Percentiles rank a stretch among this genome's conserved stretches.
Conservation (phyloP, 2,113 vertebrate genomes). For the Mungos mungo region DNA sequence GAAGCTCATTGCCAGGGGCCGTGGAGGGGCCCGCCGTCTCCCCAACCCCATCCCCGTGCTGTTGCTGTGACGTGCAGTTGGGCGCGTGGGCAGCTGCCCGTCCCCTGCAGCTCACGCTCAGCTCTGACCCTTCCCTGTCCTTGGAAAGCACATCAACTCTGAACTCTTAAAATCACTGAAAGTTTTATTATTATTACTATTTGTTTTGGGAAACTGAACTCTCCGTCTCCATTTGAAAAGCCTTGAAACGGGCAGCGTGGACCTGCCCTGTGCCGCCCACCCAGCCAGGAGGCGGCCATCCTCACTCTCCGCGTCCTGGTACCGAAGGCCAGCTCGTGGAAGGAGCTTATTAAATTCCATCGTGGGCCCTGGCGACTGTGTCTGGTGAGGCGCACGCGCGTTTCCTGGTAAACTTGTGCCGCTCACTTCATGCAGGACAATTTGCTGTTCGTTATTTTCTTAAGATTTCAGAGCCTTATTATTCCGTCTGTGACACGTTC, state of each 20-base stretch:
- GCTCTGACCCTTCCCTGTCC: rapidly evolving
- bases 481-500: conserved; percentile 47
- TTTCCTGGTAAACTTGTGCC: conserved; percentile 55
- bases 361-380: conserved; percentile 50
- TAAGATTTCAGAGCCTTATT: conserved; percentile 60
- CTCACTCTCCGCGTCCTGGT: neutral
- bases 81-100: rapidly evolving
- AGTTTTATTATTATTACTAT: neutral
- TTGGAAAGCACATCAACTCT: neutral
- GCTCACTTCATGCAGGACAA: conserved; percentile 29
- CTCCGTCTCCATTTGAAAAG: neutral
- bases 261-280: too few relatives aligned
- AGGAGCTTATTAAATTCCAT: conserved; percentile 60
- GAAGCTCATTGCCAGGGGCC: rapidly evolving
- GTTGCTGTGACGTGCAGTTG: rapidly evolving
- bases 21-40: rapidly evolving
- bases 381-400: conserved; percentile 44
- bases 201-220: neutral
- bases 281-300: neutral
- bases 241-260: neutral
- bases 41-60: neutral
- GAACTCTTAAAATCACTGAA: neutral
- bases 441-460: conserved; percentile 21
- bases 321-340: too few relatives aligned
- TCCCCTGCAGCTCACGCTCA: rapidly evolving